Percentiles rank a stretch among this genome's conserved stretches.
Evolutionary conservation across 2,113 vertebrate genomes (phyloP).

Genomic region (Cinclus cinclus): DNA sequence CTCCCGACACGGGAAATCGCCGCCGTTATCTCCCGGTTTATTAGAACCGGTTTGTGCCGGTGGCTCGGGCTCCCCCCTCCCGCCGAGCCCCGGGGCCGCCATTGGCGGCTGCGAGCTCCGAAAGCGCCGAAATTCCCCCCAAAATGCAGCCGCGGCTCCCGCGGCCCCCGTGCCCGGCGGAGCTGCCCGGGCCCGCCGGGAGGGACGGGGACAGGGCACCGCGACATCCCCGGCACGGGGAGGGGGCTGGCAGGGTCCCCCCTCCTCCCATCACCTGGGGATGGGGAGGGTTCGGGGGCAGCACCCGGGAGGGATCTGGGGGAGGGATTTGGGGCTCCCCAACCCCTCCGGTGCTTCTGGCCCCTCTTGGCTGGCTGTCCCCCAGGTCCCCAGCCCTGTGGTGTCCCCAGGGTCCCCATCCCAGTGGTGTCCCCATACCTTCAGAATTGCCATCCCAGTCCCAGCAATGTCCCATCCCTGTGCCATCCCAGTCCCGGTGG

Average conservation of each 20-base stretch:
- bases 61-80: neutral
- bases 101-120: neutral
- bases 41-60: conserved; percentile 38
- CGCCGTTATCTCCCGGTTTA: neutral
- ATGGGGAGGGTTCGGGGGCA: too few relatives aligned
- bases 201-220: neutral
- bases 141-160: neutral
- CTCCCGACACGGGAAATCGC: neutral
- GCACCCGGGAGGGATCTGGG: too few relatives aligned
- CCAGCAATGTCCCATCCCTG: neutral
- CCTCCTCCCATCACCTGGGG: too few relatives aligned
- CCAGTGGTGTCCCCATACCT: neutral
- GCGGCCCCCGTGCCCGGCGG: too few relatives aligned
- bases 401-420: neutral
- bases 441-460: too few relatives aligned
- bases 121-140: neutral
- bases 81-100: neutral
- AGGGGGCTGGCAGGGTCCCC: too few relatives aligned
- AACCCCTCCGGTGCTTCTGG: too few relatives aligned
- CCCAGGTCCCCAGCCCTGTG: neutral
- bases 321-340: too few relatives aligned
- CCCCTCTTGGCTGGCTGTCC: neutral
- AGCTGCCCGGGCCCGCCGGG: neutral
- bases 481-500: accelerated
- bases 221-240: neutral